A percentile compares a stretch with the other conserved stretches of the same genome.
phyloP scores from a whole-genome alignment of 2,888 invertebrate species.

The Schrankia costaestrigalis region DNA sequence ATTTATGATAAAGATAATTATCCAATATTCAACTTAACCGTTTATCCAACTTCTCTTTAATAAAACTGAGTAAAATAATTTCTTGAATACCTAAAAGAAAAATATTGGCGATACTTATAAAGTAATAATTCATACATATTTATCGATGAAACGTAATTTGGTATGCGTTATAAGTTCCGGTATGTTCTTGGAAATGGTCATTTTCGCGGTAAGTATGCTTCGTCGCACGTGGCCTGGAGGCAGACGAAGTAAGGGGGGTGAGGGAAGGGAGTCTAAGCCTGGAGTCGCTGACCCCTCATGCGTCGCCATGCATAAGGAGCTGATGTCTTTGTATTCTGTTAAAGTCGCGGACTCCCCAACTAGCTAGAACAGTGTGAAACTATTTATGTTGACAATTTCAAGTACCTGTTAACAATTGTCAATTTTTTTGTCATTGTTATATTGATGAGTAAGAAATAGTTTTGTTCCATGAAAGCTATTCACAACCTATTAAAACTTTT shows the following conservation, averaged over 20 bases:
- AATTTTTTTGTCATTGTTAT: slow-evolving; percentile 61
- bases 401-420: slow-evolving; percentile 63
- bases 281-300: slow-evolving; percentile 72
- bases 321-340: slow-evolving; percentile 68
- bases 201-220: slow-evolving; percentile 65
- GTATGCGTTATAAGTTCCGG: slow-evolving; percentile 55
- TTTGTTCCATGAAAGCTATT: slow-evolving; percentile 43
- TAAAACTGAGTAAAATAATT: slow-evolving; percentile 18
- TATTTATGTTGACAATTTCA: slow-evolving; percentile 65
- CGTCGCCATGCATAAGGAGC: slow-evolving; percentile 67
- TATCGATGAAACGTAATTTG: slow-evolving; percentile 24
- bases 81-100: too few relatives aligned
- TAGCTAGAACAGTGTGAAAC: slow-evolving; percentile 68
- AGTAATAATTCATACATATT: slow-evolving; percentile 16
- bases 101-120: slow-evolving; percentile 7
- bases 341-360: slow-evolving; percentile 63
- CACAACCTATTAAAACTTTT: slow-evolving; percentile 33
- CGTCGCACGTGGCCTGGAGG: slow-evolving; percentile 51
- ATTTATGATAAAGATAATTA: too few relatives aligned
- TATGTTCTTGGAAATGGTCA: slow-evolving; percentile 69
- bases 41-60: too few relatives aligned
- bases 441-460: slow-evolving; percentile 48
- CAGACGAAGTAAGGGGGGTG: slow-evolving; percentile 30
- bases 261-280: slow-evolving; percentile 27
- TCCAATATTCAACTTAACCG: too few relatives aligned